Evolutionary conservation across 2,113 vertebrate genomes (phyloP), one percentile per base, ranked within the genome.

Genomic region (Tragelaphus buxtoni): DNA sequence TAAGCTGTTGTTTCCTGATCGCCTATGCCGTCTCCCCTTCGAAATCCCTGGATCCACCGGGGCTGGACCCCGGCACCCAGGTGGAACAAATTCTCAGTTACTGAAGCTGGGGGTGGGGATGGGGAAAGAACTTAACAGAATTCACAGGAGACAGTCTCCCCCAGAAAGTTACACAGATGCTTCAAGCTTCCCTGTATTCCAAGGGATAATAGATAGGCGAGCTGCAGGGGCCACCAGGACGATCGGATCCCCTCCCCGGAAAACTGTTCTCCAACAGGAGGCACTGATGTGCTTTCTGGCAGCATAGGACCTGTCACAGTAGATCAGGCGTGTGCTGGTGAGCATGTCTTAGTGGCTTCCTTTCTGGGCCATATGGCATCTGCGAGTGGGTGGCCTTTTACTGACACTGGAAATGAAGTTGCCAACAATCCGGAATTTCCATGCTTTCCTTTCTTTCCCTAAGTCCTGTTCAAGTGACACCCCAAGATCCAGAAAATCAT

Each of bases 1-100:
- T 42, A 42, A 42, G 39, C 39, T 42, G 4, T 42, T 42, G 39
- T 42, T 42, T 42, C 39, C 39, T 42, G 39, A 42, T 42, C 39
- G 39, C 39, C 39, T 42, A 42, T 42, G 39, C 39, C 4, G 4
- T 42, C 39, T 42, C 39, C 39, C 39, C 42, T 42, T 42, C 4
- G 42, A 42, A 42, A 5, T 5, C 42, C 42, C 42, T 42, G 42
- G 42, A 42, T 42, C 42, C 42, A 42, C 42, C 42, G 4, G 42
- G 42, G 42, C 42, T 42, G 42, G 42, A 42, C 42, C 42, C 42
- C 42, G 42, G 42, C 42, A 42, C 9, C 22, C 14, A 3, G 39
- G 6, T 11, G 5, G 4, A 53, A 28, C 35, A 13, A 8, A 10
- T n/a, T 20, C 13, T 26, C 0, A 1, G 0, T 35, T 32, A 1